Conservation (phyloP, 1,140 invertebrate genomes). For the Nylanderia fulva region DNA sequence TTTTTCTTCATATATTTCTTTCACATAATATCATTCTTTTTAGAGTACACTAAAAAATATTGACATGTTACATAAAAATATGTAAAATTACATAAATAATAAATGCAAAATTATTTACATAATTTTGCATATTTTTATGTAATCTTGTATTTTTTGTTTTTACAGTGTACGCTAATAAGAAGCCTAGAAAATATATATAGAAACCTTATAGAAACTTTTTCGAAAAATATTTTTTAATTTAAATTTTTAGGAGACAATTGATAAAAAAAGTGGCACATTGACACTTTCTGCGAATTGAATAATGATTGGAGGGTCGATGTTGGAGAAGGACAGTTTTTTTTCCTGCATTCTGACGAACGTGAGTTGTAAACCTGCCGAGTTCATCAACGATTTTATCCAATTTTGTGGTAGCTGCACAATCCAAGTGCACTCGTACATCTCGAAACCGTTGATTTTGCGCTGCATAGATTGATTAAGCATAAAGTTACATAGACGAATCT, state of each 20-base stretch:
- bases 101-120: too few species aligned
- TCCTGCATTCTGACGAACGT: slow-evolving; percentile 20
- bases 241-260: neutral
- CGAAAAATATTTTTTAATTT: too few species aligned
- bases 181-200: neutral
- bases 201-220: neutral
- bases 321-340: neutral
- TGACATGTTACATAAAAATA: too few species aligned
- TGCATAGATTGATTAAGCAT: neutral
- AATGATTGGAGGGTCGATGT: slow-evolving; percentile 2
- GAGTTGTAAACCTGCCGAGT: slow-evolving; percentile 52
- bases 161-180: neutral
- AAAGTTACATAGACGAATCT: neutral
- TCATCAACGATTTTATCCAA: slow-evolving; percentile 61
- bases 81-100: too few species aligned
- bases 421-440: slow-evolving; percentile 58
- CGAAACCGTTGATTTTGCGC: slow-evolving; percentile 59
- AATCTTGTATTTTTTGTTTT: too few species aligned
- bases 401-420: slow-evolving; percentile 45
- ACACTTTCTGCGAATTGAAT: neutral
- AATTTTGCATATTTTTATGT: too few species aligned
- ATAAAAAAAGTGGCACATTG: neutral
- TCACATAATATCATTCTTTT: neutral
- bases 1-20: neutral
- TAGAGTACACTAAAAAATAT: too few species aligned